phyloP scores from a whole-genome alignment of 2,113 vertebrate genomes.

The Toxotes chatareus region DNA sequence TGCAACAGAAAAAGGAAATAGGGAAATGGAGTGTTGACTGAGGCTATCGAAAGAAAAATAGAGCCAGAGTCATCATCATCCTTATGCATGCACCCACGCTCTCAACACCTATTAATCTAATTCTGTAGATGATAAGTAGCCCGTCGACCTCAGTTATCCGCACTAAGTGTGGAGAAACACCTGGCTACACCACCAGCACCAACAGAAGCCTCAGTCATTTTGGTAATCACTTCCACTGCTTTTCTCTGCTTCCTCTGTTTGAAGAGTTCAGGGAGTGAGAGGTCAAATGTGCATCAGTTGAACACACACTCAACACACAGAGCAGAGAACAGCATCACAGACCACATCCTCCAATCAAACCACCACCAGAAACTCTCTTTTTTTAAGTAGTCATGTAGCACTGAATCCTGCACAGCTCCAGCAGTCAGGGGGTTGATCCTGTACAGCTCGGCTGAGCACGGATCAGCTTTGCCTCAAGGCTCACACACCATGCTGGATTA shows the following conservation, averaged over 20 bases:
- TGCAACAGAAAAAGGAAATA: not conserved
- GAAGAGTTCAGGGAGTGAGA: slow-evolving; percentile 28
- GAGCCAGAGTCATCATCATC: slow-evolving; percentile 5
- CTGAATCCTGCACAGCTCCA: slow-evolving; percentile 21
- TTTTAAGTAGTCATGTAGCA: slow-evolving; percentile 8
- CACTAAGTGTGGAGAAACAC: slow-evolving; percentile 39
- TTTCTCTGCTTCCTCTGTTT: not conserved
- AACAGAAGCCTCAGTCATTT: slow-evolving; percentile 38
- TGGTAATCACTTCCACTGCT: slow-evolving; percentile 56
- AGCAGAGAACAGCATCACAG: slow-evolving; percentile 17
- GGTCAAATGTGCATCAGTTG: slow-evolving; percentile 51
- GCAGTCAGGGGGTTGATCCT: slow-evolving; percentile 30
- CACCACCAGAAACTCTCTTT: slow-evolving; percentile 7
- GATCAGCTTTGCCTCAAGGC: slow-evolving; percentile 34
- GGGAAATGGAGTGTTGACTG: slow-evolving; percentile 24
- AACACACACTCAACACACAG: slow-evolving; percentile 7
- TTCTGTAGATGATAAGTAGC: slow-evolving; percentile 22
- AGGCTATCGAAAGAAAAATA: slow-evolving; percentile 25
- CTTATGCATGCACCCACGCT: not conserved
- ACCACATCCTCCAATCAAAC: slow-evolving; percentile 15
- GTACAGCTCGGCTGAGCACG: slow-evolving; percentile 39
- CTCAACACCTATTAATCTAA: slow-evolving; percentile 22
- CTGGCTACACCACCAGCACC: slow-evolving; percentile 24
- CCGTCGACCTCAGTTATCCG: slow-evolving; percentile 2
- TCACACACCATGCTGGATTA: slow-evolving; percentile 49